phyloP scores from a whole-genome alignment of 2,113 vertebrate species.

The Neolamprologus falcicula region DNA sequence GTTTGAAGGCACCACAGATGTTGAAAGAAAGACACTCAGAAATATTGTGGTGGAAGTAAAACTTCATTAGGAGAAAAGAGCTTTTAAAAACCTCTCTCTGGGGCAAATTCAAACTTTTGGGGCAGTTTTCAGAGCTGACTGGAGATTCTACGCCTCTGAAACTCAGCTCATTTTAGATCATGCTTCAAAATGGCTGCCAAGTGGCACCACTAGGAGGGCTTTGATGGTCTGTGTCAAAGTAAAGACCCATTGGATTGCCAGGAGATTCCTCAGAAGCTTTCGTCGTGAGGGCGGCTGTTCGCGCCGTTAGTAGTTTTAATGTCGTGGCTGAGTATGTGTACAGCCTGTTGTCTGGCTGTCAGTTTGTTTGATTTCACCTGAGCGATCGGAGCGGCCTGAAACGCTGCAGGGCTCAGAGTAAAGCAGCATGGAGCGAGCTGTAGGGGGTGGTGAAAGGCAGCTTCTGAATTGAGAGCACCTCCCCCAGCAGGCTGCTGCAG shows the following conservation, averaged over 20 bases:
- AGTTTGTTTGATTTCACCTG: background rate
- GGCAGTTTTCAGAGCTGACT: background rate
- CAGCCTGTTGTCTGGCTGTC: background rate
- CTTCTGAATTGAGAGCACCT: constrained; percentile 45
- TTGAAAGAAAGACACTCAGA: background rate
- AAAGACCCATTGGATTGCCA: background rate
- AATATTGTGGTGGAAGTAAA: background rate
- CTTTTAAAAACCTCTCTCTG: background rate
- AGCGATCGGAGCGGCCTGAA: background rate
- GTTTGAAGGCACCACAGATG: background rate
- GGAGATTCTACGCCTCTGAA: background rate
- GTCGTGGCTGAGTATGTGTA: background rate
- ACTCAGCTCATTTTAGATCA: background rate
- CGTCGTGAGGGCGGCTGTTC: background rate
- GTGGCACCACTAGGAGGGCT: background rate
- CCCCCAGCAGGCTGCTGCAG: constrained; percentile 46
- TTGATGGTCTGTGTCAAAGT: background rate
- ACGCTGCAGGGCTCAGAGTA: background rate
- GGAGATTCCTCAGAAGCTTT: background rate
- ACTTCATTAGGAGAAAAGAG: background rate
- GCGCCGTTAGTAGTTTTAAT: background rate
- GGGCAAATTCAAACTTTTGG: background rate
- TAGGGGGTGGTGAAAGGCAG: background rate
- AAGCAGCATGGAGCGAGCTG: background rate
- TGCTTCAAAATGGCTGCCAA: background rate